Conservation (phyloP, 2,113 vertebrate species). For the Nothobranchius furzeri region DNA sequence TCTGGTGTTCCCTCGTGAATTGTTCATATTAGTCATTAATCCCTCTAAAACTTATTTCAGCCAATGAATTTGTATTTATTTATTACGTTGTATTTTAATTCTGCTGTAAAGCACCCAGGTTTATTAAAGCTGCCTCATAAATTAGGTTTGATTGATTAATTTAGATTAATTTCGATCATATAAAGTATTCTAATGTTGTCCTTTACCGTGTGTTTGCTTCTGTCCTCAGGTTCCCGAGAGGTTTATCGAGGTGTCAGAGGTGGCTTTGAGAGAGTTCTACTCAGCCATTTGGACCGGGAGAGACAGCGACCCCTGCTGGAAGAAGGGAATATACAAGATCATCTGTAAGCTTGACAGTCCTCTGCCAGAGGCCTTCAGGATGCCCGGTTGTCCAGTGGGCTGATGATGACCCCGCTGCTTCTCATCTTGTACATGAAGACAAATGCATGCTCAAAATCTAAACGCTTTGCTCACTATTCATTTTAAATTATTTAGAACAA, state of each 20-base stretch:
- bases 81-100: no score
- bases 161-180: no score
- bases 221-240: constrained; percentile 91
- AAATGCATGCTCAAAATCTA: constrained; percentile 30
- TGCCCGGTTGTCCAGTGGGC: constrained; percentile 95
- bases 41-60: no score
- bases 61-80: no score
- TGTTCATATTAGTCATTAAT: no score
- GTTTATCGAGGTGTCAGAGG: constrained; percentile 96
- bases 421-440: constrained; percentile 9
- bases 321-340: constrained; percentile 99
- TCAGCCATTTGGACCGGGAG: constrained; percentile 97
- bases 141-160: no score
- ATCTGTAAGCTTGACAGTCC: constrained; percentile 99
- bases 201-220: neutral
- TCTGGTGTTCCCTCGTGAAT: no score
- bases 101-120: no score
- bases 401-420: constrained; percentile 51
- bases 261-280: constrained; percentile 99
- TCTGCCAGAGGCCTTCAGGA: constrained; percentile 96
- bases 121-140: no score
- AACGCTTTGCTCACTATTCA: neutral
- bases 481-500: neutral
- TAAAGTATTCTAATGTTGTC: no score
- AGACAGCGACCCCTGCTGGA: constrained; percentile 99